A percentile compares a stretch with the other conserved stretches of the same genome.
phyloP scores from a whole-genome alignment of 2,113 vertebrate genomes.

The Lepus timidus region DNA sequence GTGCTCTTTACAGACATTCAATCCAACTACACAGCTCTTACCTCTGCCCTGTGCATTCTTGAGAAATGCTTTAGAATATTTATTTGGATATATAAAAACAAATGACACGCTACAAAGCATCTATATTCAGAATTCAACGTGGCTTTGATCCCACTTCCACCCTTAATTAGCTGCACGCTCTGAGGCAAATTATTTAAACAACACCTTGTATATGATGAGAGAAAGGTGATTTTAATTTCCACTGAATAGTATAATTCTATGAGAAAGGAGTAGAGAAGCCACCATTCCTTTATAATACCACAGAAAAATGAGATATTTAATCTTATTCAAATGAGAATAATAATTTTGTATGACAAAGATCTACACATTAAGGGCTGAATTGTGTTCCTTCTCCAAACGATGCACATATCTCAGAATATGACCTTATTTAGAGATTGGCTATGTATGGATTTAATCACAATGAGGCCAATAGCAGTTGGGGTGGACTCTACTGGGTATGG shows the following conservation, averaged over 20 bases:
- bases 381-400: too few relatives aligned
- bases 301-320: constrained; percentile 55
- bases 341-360: constrained; percentile 9
- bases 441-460: neutral
- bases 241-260: constrained; percentile 33
- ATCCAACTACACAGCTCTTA: neutral
- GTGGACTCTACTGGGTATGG: neutral
- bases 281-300: neutral
- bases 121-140: neutral
- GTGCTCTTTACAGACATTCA: too few relatives aligned
- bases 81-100: neutral
- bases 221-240: constrained; percentile 7
- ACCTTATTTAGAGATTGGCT: neutral
- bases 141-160: neutral
- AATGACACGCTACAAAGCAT: neutral
- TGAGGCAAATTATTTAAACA: constrained; percentile 25
- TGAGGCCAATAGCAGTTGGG: neutral
- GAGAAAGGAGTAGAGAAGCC: neutral
- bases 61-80: neutral
- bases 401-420: neutral
- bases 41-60: neutral
- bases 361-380: neutral
- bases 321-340: constrained; percentile 49
- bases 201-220: neutral
- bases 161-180: neutral